phyloP scores from a whole-genome alignment of 2,113 vertebrate species.

The Rhinoptilus africanus region DNA sequence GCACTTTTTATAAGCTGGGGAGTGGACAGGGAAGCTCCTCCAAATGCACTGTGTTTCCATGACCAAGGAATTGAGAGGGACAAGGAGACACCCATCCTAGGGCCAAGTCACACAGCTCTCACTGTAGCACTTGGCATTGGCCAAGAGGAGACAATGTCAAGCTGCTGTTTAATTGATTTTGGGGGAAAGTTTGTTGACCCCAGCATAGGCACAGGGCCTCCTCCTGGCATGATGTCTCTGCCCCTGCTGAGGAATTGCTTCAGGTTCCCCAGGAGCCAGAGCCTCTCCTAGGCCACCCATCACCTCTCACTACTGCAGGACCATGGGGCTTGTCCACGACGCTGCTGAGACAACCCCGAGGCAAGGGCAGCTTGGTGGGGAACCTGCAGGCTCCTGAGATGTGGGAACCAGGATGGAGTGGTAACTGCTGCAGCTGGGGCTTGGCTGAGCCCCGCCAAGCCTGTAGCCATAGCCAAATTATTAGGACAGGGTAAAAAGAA shows the following conservation, averaged over 20 bases:
- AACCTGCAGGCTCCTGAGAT: neutral
- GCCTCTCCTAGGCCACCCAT: neutral
- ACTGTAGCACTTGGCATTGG: neutral
- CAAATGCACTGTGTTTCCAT: fast-evolving
- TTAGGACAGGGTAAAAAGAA: neutral
- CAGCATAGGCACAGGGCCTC: neutral
- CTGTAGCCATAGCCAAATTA: neutral
- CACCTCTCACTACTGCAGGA: neutral
- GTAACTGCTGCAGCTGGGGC: neutral
- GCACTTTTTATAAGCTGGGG: neutral
- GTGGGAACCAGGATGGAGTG: neutral
- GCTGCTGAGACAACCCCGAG: neutral
- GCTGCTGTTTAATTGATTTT: neutral
- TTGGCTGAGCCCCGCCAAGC: neutral
- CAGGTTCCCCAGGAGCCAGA: neutral
- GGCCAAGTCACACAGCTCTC: neutral
- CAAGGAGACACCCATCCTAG: neutral
- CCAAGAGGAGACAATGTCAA: neutral
- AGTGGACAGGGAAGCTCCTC: neutral
- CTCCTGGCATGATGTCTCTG: fast-evolving
- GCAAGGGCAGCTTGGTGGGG: neutral
- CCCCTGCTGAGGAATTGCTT: neutral
- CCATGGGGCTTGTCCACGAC: neutral
- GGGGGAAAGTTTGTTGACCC: neutral
- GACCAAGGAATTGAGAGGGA: neutral